Conservation (phyloP, 2,888 invertebrate species). For the Caenorhabditis imperialis region DNA sequence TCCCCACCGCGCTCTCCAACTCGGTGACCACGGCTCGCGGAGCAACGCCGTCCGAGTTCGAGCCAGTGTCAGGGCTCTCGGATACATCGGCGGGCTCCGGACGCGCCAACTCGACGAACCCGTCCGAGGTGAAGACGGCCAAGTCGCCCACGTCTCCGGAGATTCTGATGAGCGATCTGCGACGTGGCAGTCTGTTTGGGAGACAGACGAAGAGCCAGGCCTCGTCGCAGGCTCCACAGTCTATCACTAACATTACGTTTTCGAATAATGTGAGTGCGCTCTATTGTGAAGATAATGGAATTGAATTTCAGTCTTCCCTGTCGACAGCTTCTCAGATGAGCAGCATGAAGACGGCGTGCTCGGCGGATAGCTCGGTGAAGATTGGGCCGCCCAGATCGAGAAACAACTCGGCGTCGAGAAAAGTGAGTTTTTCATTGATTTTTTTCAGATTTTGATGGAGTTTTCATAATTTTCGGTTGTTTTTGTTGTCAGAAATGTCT, state of each 20-base stretch:
- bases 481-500: too few species aligned
- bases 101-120: slow-evolving; percentile 19
- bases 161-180: slow-evolving; percentile 39
- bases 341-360: neutral
- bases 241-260: slow-evolving; percentile 33
- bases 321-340: slow-evolving; percentile 24
- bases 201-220: slow-evolving; percentile 10
- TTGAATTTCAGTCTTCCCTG: slow-evolving; percentile 16
- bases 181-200: slow-evolving; percentile 43
- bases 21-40: slow-evolving; percentile 47
- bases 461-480: too few species aligned
- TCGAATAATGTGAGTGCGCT: slow-evolving; percentile 12
- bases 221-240: slow-evolving; percentile 2
- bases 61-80: slow-evolving; percentile 20
- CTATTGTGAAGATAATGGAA: neutral
- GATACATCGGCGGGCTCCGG: slow-evolving; percentile 51
- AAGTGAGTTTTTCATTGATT: too few species aligned
- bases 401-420: neutral
- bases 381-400: neutral
- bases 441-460: too few species aligned
- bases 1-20: slow-evolving; percentile 41
- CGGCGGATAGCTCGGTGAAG: neutral
- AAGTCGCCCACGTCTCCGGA: slow-evolving; percentile 34
- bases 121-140: slow-evolving; percentile 19
- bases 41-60: slow-evolving; percentile 28